phyloP scores from a whole-genome alignment of 2,113 vertebrate species.

The Xiphorhynchus elegans region DNA sequence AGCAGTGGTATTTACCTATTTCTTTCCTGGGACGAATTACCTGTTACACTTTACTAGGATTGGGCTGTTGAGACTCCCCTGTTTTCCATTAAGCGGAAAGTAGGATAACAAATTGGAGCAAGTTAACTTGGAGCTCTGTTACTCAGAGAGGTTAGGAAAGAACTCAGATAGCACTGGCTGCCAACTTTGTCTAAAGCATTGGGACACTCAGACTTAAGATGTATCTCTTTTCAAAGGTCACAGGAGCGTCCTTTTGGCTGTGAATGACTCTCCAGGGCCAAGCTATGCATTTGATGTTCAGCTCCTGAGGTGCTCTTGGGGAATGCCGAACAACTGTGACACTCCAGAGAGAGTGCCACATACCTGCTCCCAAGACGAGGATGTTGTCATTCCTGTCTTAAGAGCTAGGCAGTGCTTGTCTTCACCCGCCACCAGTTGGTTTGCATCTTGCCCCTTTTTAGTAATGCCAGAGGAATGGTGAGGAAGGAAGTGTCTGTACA shows the following conservation, averaged over 20 bases:
- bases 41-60: background rate
- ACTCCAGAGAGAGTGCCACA: background rate
- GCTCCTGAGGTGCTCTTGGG: background rate
- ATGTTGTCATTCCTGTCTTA: constrained; percentile 54
- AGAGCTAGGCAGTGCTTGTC: background rate
- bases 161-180: background rate
- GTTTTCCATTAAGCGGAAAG: background rate
- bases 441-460: constrained; percentile 24
- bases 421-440: constrained; percentile 1
- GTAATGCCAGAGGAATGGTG: constrained; percentile 49
- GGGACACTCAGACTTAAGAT: background rate
- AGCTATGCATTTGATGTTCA: constrained; percentile 44
- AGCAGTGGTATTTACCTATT: background rate
- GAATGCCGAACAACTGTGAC: constrained; percentile 58
- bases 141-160: background rate
- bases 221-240: background rate
- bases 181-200: background rate
- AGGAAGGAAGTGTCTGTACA: constrained; percentile 59
- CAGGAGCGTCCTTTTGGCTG: background rate
- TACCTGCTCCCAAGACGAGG: background rate
- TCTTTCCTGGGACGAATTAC: background rate
- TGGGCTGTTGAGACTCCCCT: background rate
- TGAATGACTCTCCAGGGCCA: background rate
- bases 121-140: background rate
- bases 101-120: background rate